These are phyloP conservation scores for Palloptera scutellata DNA, from an alignment of 2,888 invertebrate species.

Conservation along the genomic window DNA sequence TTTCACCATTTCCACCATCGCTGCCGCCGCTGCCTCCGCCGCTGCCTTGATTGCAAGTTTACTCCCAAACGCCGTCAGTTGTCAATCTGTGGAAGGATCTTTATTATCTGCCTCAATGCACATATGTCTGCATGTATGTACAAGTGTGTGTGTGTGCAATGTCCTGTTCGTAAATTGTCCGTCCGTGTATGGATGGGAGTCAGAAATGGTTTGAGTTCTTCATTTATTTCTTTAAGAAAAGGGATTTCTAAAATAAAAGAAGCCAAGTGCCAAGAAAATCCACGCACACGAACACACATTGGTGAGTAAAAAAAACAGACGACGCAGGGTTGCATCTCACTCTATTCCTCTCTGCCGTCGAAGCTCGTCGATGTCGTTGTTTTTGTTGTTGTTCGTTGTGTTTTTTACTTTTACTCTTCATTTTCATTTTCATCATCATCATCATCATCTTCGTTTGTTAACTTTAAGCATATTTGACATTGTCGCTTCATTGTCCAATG, in stretches of 20 bases:
- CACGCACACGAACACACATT: not conserved
- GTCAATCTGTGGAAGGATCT: conserved; percentile 59
- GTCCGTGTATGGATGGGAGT: not conserved
- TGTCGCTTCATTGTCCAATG: conserved; percentile 23
- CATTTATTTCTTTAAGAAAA: too few relatives aligned
- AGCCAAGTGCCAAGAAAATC: too few relatives aligned
- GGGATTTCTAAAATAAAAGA: too few relatives aligned
- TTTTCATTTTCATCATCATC: conserved; percentile 16
- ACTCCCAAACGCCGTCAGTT: conserved; percentile 20
- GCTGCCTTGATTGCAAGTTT: not conserved
- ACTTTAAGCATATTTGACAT: conserved; percentile 35
- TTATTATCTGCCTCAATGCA: conserved; percentile 59
- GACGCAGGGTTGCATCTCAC: conserved; percentile 30
- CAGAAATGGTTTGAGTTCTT: too few relatives aligned
- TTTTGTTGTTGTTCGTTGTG: conserved; percentile 40
- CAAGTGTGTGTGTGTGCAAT: too few relatives aligned
- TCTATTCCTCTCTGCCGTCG: conserved; percentile 37
- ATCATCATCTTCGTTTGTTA: conserved; percentile 32
- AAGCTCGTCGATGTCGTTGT: conserved; percentile 23
- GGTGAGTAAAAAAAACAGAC: not conserved
- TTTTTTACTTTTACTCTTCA: conserved; percentile 13
- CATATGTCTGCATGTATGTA: conserved; percentile 49
- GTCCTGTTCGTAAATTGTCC: not conserved
- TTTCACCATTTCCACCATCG: too few relatives aligned
- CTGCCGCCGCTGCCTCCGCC: not conserved